Conservation (phyloP, 37 sponge, comb jelly and placozoan species). For the Aphrocallistes beatrix region DNA sequence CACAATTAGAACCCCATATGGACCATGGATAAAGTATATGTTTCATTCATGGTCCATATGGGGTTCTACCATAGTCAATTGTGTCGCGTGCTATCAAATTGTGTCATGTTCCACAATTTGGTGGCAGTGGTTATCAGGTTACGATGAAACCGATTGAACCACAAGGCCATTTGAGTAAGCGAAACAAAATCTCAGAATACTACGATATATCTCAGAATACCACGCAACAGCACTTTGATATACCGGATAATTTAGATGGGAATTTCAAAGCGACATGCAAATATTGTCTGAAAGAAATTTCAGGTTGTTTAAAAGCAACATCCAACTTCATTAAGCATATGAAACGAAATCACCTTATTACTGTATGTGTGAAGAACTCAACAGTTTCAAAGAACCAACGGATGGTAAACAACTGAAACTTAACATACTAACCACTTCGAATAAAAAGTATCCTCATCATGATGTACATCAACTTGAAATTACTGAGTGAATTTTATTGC, state of each 20-base stretch:
- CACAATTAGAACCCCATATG: too few relatives aligned
- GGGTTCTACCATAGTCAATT: too few relatives aligned
- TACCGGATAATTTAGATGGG: conserved; percentile 18
- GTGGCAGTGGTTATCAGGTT: too few relatives aligned
- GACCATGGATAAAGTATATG: too few relatives aligned
- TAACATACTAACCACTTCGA: conserved; percentile 19
- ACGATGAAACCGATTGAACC: too few relatives aligned
- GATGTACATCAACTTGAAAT: conserved; percentile 20
- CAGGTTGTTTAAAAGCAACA: conserved; percentile 16
- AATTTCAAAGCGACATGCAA: conserved; percentile 20
- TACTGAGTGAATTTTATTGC: conserved; percentile 27
- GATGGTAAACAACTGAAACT: conserved; percentile 17
- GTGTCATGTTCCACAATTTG: too few relatives aligned
- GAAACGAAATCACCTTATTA: conserved; percentile 19
- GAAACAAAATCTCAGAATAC: too few relatives aligned
- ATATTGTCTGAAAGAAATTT: conserved; percentile 19
- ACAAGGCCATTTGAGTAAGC: too few relatives aligned
- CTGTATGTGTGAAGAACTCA: conserved; percentile 15
- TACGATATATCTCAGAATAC: too few relatives aligned
- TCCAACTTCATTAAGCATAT: conserved; percentile 16
- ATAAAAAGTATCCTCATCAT: conserved; percentile 19
- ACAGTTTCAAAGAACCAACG: conserved; percentile 20
- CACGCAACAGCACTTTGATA: too few relatives aligned
- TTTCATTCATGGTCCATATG: too few relatives aligned
- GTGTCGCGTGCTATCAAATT: too few relatives aligned